Base-by-base conservation (phyloP, 2,888 invertebrate genomes). In the Drosophila imparisetae region DNA sequence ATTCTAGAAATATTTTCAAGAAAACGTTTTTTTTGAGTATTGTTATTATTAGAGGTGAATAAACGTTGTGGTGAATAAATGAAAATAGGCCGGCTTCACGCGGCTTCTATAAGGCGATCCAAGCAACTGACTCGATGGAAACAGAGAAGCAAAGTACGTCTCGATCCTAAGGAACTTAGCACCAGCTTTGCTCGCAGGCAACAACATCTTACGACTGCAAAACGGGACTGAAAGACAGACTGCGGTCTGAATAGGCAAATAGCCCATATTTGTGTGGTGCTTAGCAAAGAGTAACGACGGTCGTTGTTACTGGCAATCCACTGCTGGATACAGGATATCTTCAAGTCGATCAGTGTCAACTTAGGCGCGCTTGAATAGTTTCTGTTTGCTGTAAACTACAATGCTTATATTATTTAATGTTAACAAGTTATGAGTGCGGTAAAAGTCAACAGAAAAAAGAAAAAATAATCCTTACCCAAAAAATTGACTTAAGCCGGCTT, bases 1-100 rank as follows among this genome's bases (percentile, higher is more conserved):
- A 15, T 45, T 4, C 7, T 2, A 15, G 1, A 15, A 4, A 24
- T 8, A 1, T 15, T 0, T 8, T n/a, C n/a, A 8, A 4, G 0
- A 40, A 34, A 2, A 34, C 0, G 5, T 15, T 13, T 34, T 18
- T 18, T 4, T 21, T 1, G 4, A 7, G 7, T 21, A 13, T 7
- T 45, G 0, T 21, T 13, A 21, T 13, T 21, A 15, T 21, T 21
- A 13, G 7, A 21, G 21, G 21, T 13, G 42, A 42, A 42, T 21
- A 13, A 6, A n/a, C 10, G 18, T n/a, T 40, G 18, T 4, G 18
- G 10, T 40, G 2, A 18, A 18, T 0, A 21, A 1, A 42, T n/a
- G 11, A n/a, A n/a, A 42, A 11, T 11, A 42, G 24, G 24, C 24
- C 24, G 24, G 24, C 24, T 24, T 24, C 24, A 24, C n/a, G n/a